Evolutionary conservation across 2,888 invertebrate species (phyloP).

Genomic region (Plagodis pulveraria): DNA sequence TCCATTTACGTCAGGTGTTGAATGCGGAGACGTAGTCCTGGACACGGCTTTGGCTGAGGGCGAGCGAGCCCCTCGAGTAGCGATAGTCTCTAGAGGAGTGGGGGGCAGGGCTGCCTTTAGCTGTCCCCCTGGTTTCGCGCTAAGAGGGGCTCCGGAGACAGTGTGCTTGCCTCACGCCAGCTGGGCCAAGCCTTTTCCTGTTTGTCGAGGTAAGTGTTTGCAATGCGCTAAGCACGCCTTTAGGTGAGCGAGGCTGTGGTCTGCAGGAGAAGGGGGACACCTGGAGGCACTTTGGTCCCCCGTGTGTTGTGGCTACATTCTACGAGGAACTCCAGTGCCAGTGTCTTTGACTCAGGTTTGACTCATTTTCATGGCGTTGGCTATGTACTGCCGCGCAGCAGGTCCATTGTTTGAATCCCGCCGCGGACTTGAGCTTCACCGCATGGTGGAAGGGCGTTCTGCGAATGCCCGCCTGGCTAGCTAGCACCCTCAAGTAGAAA

Average conservation of each 20-base stretch:
- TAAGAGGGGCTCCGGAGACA: slow-evolving; percentile 90
- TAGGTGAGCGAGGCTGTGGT: not conserved
- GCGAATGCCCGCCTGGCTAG: too few species aligned
- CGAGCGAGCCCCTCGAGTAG: slow-evolving; percentile 87
- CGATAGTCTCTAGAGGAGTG: slow-evolving; percentile 91
- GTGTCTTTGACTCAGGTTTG: too few species aligned
- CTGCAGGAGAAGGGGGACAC: not conserved
- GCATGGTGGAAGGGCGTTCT: too few species aligned
- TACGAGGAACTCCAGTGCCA: too few species aligned
- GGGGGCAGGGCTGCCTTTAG: slow-evolving; percentile 93
- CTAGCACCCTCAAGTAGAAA: too few species aligned
- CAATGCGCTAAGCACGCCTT: not conserved
- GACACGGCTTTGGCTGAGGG: slow-evolving; percentile 69
- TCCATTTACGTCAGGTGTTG: slow-evolving; percentile 83
- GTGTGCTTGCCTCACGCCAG: slow-evolving; percentile 91
- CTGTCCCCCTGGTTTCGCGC: slow-evolving; percentile 91
- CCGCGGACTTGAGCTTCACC: too few species aligned
- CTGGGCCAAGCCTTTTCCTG: slow-evolving; percentile 91
- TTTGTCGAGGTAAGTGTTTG: slow-evolving; percentile 86
- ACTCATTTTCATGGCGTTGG: too few species aligned
- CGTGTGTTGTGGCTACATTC: too few species aligned
- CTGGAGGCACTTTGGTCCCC: too few species aligned
- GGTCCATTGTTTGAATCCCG: too few species aligned
- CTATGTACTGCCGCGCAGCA: too few species aligned
- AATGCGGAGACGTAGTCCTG: slow-evolving; percentile 90